Conservation (phyloP, 2,888 invertebrate species). For the Homarus gammarus region DNA sequence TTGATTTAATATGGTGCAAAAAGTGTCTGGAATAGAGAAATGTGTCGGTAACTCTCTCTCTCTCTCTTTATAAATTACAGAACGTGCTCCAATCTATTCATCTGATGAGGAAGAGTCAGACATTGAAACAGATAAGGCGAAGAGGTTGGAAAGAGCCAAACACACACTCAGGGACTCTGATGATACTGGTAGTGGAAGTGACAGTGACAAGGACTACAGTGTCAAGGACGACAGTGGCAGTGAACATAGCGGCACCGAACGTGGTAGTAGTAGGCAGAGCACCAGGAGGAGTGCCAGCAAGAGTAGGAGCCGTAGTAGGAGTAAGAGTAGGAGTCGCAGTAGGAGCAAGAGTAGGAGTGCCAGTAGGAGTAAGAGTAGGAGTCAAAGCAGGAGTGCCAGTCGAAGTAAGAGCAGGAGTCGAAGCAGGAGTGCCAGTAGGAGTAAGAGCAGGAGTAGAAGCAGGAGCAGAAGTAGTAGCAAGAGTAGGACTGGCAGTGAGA, state of each 20-base stretch:
- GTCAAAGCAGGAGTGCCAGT: conserved; percentile 43
- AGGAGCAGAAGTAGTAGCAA: conserved; percentile 46
- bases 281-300: conserved; percentile 37
- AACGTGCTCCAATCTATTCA: conserved; percentile 86
- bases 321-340: conserved; percentile 26
- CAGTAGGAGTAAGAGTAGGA: conserved; percentile 42
- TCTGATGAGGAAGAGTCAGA: conserved; percentile 85
- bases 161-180: conserved; percentile 81
- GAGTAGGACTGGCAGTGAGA: conserved; percentile 53
- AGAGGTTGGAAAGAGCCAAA: conserved; percentile 87
- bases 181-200: conserved; percentile 37
- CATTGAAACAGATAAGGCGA: conserved; percentile 82
- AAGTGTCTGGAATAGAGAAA: too few relatives aligned
- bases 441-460: conserved; percentile 36
- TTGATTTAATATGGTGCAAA: too few relatives aligned
- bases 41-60: too few relatives aligned
- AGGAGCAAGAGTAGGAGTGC: conserved; percentile 33
- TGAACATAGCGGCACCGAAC: conserved; percentile 20
- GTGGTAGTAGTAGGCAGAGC: conserved; percentile 19
- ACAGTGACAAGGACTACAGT: conserved; percentile 39
- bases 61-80: conserved; percentile 50
- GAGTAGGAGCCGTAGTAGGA: conserved; percentile 43
- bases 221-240: conserved; percentile 42
- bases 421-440: conserved; percentile 24
- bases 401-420: conserved; percentile 39